A percentile compares a stretch with the other conserved stretches of the same genome.
phyloP scores from a whole-genome alignment of 2,888 invertebrate species.

The Nezara viridula region DNA sequence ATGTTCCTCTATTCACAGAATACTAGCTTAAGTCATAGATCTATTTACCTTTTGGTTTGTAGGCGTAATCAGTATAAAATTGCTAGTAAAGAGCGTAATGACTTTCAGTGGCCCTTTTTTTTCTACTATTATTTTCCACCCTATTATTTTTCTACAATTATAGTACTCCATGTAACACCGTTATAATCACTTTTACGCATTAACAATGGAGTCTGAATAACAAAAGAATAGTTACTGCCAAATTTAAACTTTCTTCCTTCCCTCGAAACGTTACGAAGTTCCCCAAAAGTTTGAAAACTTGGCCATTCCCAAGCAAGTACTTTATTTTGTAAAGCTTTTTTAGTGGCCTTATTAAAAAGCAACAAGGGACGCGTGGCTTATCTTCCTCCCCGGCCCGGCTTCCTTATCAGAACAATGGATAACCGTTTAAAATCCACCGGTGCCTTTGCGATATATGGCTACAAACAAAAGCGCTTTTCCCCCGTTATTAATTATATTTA shows the following conservation, averaged over 20 bases:
- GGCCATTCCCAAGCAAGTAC: neutral
- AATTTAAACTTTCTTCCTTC: neutral
- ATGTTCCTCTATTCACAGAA: no score
- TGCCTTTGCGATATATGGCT: neutral
- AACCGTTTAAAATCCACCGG: conserved; percentile 11
- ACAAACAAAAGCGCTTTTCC: neutral
- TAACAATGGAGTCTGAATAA: neutral
- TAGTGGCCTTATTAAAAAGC: conserved; percentile 33
- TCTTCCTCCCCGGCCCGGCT: neutral
- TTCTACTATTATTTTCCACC: no score
- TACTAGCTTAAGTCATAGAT: no score
- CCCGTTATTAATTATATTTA: conserved; percentile 44
- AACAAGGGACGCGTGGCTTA: conserved; percentile 27
- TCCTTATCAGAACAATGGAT: conserved; percentile 39
- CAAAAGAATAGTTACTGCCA: neutral
- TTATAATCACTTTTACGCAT: no score
- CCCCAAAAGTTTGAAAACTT: neutral
- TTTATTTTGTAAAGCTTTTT: conserved; percentile 40
- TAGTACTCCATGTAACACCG: no score
- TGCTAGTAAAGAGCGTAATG: no score
- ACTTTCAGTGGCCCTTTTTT: no score
- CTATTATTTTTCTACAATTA: no score
- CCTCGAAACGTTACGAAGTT: neutral
- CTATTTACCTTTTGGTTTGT: no score
- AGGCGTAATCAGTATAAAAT: no score